phyloP scores from a whole-genome alignment of 2,888 invertebrate genomes.

The Bimastos eiseni region DNA sequence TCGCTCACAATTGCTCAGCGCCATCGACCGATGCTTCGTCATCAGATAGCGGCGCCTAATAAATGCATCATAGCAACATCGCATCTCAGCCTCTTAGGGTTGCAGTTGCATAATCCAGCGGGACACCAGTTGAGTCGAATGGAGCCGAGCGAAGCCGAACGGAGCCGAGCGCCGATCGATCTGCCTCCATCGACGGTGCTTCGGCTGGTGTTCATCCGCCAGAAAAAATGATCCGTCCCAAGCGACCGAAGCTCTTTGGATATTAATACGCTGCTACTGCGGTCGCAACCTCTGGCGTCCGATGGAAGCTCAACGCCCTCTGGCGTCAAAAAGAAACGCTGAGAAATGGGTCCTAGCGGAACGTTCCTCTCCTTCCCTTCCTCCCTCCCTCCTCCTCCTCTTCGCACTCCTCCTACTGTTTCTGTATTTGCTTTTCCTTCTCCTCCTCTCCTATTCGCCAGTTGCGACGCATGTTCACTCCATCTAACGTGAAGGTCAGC shows the following conservation, averaged over 20 bases:
- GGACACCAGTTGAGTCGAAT: not conserved
- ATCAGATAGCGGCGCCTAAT: no score
- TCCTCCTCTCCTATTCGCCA: no score
- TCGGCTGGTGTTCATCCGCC: not conserved
- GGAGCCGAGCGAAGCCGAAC: not conserved
- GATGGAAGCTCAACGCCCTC: not conserved
- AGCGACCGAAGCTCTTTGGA: not conserved
- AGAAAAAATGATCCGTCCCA: not conserved
- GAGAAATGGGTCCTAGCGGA: not conserved
- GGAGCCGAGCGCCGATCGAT: not conserved
- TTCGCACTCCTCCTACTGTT: no score
- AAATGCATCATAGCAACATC: no score
- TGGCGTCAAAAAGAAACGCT: not conserved
- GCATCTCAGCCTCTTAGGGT: not conserved
- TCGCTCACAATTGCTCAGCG: no score
- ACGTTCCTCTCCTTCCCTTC: not conserved
- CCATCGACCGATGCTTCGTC: no score
- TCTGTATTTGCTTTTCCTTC: no score
- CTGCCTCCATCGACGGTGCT: not conserved
- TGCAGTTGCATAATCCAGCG: not conserved
- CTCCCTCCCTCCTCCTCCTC: no score
- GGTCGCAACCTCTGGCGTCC: not conserved
- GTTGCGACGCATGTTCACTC: no score
- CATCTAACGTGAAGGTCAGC: no score
- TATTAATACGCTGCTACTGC: not conserved